A percentile compares a stretch with the other conserved stretches of the same genome.
Conservation (phyloP, 2,797 vertebrate genomes). For the Hydrolagus colliei region DNA sequence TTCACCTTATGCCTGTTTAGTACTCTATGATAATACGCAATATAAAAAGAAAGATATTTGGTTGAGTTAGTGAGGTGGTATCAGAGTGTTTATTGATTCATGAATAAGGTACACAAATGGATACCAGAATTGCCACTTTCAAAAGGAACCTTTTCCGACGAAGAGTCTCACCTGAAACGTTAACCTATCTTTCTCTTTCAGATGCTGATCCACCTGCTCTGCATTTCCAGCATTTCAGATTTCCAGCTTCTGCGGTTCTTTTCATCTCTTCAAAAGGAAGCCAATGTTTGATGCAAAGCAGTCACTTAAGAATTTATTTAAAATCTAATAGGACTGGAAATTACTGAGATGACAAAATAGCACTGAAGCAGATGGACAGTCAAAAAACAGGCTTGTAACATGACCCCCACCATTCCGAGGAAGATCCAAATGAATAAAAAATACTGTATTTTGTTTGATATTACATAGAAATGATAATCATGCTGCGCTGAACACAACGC, state of each 20-base stretch:
- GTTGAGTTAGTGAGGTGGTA: neutral
- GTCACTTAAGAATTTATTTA: neutral
- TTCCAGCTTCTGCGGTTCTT: no score
- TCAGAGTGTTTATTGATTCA: neutral
- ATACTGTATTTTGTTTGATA: neutral
- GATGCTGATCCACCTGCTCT: no score
- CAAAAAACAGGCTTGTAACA: neutral
- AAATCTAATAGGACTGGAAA: neutral
- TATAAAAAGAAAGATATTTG: conserved; percentile 3
- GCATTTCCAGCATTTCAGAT: no score
- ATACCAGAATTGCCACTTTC: neutral
- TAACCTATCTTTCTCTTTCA: no score
- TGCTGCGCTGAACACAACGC: neutral
- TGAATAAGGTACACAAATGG: neutral
- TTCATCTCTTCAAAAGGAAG: neutral
- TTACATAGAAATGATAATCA: neutral
- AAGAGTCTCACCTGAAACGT: no score
- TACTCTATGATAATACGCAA: neutral
- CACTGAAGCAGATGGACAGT: neutral
- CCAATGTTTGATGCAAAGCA: neutral
- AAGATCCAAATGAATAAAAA: neutral
- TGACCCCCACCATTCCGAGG: neutral
- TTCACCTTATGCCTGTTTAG: neutral
- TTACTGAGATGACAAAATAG: neutral
- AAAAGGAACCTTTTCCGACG: neutral